Conservation (phyloP, 2,113 vertebrate species). For the Chloroceryle aenea region DNA sequence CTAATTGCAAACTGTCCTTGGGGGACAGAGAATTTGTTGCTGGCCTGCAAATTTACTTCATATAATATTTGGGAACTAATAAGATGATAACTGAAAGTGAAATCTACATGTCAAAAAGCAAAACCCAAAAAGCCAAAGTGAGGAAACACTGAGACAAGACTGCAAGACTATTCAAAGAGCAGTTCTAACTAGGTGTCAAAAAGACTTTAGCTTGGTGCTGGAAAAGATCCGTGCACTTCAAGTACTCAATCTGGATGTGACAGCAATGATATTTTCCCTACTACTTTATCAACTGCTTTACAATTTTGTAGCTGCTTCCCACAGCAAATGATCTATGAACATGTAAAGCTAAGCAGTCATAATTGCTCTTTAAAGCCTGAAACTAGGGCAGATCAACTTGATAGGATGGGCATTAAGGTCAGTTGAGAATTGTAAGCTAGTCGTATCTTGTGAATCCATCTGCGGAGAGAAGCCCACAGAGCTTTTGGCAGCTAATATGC, state of each 20-base stretch:
- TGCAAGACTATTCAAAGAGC: not conserved
- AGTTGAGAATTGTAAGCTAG: not conserved
- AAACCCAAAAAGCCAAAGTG: not conserved
- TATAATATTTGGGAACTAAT: not conserved
- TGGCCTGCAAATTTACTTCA: not conserved
- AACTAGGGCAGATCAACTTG: slow-evolving; percentile 18
- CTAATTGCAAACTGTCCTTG: not conserved
- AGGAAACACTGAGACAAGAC: not conserved
- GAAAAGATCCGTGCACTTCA: not conserved
- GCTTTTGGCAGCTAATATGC: not conserved
- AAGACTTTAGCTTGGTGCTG: not conserved
- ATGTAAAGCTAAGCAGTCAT: not conserved
- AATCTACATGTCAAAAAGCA: not conserved
- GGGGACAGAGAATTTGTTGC: not conserved
- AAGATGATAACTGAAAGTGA: not conserved
- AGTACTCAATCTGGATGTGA: not conserved
- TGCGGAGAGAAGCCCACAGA: not conserved
- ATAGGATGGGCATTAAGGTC: not conserved
- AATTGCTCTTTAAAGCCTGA: not conserved
- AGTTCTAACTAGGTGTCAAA: not conserved
- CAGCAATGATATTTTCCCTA: not conserved
- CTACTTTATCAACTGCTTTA: not conserved
- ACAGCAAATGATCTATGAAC: not conserved
- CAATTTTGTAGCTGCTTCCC: not conserved
- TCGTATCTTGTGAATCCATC: not conserved